These are phyloP conservation scores for Rutpela maculata DNA, from an alignment of 2,888 invertebrate genomes.

Conservation along the genomic window DNA sequence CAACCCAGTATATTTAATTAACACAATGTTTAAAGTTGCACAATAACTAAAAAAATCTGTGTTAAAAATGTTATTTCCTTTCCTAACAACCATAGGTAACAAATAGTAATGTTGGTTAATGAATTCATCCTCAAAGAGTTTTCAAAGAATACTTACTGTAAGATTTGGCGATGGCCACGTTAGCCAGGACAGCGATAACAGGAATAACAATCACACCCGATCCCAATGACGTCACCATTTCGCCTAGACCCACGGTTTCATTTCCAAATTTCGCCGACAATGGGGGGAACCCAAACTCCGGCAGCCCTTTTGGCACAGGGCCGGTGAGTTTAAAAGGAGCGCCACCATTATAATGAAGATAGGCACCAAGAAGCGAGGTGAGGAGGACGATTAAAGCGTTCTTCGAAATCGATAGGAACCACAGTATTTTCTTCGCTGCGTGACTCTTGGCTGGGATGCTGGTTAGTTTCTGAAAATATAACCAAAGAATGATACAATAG, in stretches of 20 bases:
- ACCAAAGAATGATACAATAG: background rate
- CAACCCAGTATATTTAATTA: too few species aligned
- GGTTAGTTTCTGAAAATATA: slow-evolving; percentile 77
- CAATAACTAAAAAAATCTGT: too few species aligned
- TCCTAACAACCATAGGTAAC: too few species aligned
- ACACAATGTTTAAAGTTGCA: too few species aligned
- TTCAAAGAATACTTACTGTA: slow-evolving; percentile 81
- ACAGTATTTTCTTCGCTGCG: slow-evolving; percentile 77
- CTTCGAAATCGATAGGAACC: slow-evolving; percentile 85
- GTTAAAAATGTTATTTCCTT: too few species aligned
- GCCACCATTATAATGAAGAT: slow-evolving; percentile 67
- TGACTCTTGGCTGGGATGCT: slow-evolving; percentile 75
- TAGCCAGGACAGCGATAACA: slow-evolving; percentile 90
- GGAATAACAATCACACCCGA: slow-evolving; percentile 88
- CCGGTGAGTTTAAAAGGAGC: slow-evolving; percentile 80
- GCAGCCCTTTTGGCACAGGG: slow-evolving; percentile 79
- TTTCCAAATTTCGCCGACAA: slow-evolving; percentile 80
- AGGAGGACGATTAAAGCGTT: slow-evolving; percentile 86
- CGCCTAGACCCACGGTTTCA: slow-evolving; percentile 78
- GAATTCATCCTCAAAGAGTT: too few species aligned
- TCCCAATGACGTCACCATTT: slow-evolving; percentile 84
- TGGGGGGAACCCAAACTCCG: slow-evolving; percentile 78
- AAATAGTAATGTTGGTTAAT: too few species aligned
- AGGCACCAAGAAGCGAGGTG: slow-evolving; percentile 74
- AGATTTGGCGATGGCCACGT: slow-evolving; percentile 96